phyloP scores from a whole-genome alignment of 2,888 invertebrate genomes.

The Rhaphigaster nebulosa region DNA sequence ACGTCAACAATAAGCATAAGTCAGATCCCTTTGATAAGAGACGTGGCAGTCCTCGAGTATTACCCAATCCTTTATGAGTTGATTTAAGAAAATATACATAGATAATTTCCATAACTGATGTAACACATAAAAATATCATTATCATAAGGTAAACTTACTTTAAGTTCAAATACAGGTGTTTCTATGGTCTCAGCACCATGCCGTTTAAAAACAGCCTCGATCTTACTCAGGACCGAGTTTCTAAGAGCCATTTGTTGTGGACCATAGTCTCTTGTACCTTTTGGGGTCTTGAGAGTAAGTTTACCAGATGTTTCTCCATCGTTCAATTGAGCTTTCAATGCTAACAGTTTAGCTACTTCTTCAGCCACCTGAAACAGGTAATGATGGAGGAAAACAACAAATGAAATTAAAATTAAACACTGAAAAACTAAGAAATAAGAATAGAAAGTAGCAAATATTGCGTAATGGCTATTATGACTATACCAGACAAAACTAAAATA shows the following conservation, averaged over 20 bases:
- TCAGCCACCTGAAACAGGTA: slow-evolving; percentile 80
- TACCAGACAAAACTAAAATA: not conserved
- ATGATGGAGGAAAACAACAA: not conserved
- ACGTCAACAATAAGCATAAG: too few relatives aligned
- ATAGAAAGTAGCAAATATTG: slow-evolving; percentile 25
- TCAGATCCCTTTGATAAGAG: too few relatives aligned
- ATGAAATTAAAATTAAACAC: slow-evolving; percentile 60
- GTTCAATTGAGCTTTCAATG: slow-evolving; percentile 81
- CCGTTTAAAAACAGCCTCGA: slow-evolving; percentile 90
- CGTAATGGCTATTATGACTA: not conserved
- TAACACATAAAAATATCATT: not conserved
- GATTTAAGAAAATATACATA: not conserved
- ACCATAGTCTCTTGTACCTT: slow-evolving; percentile 94
- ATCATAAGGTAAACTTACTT: slow-evolving; percentile 73
- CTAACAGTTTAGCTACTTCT: slow-evolving; percentile 85
- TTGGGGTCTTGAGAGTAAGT: slow-evolving; percentile 90
- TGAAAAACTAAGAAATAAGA: slow-evolving; percentile 24
- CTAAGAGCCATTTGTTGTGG: slow-evolving; percentile 96
- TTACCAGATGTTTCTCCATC: slow-evolving; percentile 76
- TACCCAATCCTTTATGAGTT: not conserved
- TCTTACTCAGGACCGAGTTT: slow-evolving; percentile 86
- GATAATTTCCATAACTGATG: not conserved
- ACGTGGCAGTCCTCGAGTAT: too few relatives aligned
- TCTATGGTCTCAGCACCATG: slow-evolving; percentile 99
- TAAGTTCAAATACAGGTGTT: slow-evolving; percentile 97